Base-by-base conservation (phyloP, 2,888 invertebrate genomes). In the Rutpela maculata region DNA sequence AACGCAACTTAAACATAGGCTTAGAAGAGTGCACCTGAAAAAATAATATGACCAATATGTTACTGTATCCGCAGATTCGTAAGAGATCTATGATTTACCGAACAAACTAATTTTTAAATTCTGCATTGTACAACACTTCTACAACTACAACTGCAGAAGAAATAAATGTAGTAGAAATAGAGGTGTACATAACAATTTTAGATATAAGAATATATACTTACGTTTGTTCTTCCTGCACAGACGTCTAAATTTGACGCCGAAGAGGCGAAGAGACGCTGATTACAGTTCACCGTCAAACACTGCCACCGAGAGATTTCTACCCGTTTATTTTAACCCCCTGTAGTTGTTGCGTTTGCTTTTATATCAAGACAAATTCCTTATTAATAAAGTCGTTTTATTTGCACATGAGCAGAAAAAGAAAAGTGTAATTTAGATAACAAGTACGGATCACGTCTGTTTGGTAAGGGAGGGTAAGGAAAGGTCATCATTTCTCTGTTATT, bases 291-390 rank as follows among this genome's bases (percentile, higher is more conserved):
- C 67, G 10, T 22, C 22, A 15, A 55, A 56, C 67, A 67, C 67
- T 55, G 26, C 55, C 67, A 56, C 67, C 55, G 67, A n/a, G 67
- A 55, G 22, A 55, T 26, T 17, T 12, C 55, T n/a, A 50, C 66
- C 1, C 66, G 65, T 66, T 22, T 66, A 26, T 26, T 50, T 65
- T 19, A 12, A 19, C 67, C 67, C 67, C 67, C 67, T 65, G 67
- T 67, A 67, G 55, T n/a, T 17, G 67, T 19, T 18, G 12, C 12
- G 26, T 55, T 67, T 50, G 22, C 67, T 67, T 67, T 67, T 67
- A 67, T 67, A 67, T 55, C 56, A 22, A 66, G 43, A 66, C 43
- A 66, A 50, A 66, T 66, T 66, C 65, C 50, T 66, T 55, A 67
- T 55, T 67, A 67, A 26, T 67, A 43, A 65, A 43, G 19, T 6